Evolutionary conservation across 2,888 invertebrate genomes (phyloP).

Genomic region (Andrena chrysosceles): DNA sequence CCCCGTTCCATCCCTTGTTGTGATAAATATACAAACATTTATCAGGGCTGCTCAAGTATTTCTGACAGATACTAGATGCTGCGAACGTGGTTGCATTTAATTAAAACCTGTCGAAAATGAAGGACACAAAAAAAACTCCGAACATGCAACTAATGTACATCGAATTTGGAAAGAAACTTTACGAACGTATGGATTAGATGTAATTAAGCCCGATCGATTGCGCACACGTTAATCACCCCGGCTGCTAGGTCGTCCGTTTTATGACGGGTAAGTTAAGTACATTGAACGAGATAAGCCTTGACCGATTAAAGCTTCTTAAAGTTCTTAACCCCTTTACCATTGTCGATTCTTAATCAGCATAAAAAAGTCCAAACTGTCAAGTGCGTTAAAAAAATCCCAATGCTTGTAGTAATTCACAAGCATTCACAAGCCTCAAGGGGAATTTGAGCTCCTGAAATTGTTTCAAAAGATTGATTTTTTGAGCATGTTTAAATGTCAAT

Average conservation of each 20-base stretch:
- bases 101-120: constrained; percentile 9
- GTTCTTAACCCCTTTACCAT: neutral
- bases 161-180: constrained; percentile 24
- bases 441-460: no score
- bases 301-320: constrained; percentile 25
- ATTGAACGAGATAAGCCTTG: constrained; percentile 35
- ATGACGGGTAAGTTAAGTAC: constrained; percentile 31
- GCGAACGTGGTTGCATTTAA: neutral
- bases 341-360: neutral
- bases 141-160: constrained; percentile 29
- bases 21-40: no score
- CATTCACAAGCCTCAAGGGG: no score
- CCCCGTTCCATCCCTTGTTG: no score
- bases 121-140: constrained; percentile 4
- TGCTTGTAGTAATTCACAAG: neutral
- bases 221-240: no score
- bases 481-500: no score
- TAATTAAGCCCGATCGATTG: no score
- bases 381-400: neutral
- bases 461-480: no score
- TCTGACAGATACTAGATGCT: no score
- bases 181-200: neutral
- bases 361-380: neutral
- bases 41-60: no score
- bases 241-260: constrained; percentile 27